Conservation (phyloP, 2,113 vertebrate species). For the Actenoides lindsayi region DNA sequence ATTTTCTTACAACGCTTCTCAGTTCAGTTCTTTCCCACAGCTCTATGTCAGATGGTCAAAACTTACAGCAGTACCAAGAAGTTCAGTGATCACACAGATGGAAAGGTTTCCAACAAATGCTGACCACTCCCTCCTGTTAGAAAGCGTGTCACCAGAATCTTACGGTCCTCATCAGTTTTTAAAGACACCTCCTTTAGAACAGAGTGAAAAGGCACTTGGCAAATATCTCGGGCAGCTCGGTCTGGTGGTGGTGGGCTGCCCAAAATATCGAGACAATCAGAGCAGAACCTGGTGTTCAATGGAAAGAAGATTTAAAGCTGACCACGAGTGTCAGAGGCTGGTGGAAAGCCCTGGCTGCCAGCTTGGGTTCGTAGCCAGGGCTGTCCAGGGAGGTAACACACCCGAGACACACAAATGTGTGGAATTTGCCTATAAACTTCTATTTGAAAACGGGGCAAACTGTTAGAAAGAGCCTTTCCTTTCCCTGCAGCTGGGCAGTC, state of each 20-base stretch:
- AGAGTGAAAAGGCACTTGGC: neutral
- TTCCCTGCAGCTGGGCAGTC: neutral
- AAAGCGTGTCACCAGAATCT: neutral
- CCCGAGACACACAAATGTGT: neutral
- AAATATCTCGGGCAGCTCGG: neutral
- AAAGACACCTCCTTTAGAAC: neutral
- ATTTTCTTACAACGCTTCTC: neutral
- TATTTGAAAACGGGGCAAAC: neutral
- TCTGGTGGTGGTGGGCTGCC: neutral
- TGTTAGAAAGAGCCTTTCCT: neutral
- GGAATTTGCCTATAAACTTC: neutral
- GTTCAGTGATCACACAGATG: rapidly evolving
- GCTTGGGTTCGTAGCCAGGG: neutral
- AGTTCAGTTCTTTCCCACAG: neutral
- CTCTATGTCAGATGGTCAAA: neutral
- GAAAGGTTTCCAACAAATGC: neutral
- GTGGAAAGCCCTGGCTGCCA: neutral
- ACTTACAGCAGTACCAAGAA: neutral
- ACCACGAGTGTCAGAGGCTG: neutral
- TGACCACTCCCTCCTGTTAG: neutral
- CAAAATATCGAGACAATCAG: neutral
- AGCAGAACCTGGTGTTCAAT: neutral
- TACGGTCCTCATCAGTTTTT: neutral
- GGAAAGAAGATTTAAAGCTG: neutral
- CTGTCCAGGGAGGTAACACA: neutral